Evolutionary conservation across 1,140 invertebrate genomes (phyloP).

Genomic region (Goniozus legneri): DNA sequence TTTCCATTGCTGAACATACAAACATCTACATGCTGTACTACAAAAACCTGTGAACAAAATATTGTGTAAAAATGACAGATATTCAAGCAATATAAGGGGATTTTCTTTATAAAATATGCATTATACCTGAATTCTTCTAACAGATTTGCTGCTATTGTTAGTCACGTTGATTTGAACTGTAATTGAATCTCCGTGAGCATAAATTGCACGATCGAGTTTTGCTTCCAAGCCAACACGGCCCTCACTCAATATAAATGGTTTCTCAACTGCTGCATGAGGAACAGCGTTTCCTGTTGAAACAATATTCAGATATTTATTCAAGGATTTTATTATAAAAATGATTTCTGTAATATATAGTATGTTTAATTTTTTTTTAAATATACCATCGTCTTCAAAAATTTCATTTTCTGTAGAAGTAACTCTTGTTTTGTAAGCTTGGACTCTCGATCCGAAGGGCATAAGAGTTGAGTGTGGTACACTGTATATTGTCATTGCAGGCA

Average conservation of each 20-base stretch:
- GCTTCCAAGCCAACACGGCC: slow-evolving; percentile 80
- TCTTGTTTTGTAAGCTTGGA: slow-evolving; percentile 20
- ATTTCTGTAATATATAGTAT: too few species aligned
- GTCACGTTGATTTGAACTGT: slow-evolving; percentile 81
- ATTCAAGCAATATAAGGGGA: not conserved
- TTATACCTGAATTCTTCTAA: slow-evolving; percentile 84
- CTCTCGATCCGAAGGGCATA: slow-evolving; percentile 6
- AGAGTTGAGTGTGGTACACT: slow-evolving; percentile 29
- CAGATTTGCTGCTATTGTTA: slow-evolving; percentile 94
- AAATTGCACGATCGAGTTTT: slow-evolving; percentile 88
- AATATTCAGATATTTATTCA: not conserved
- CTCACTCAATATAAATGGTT: slow-evolving; percentile 62
- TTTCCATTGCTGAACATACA: slow-evolving; percentile 99
- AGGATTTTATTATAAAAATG: too few species aligned
- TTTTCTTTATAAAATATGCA: not conserved
- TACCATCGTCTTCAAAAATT: slow-evolving; percentile 33
- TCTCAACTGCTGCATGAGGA: slow-evolving; percentile 56
- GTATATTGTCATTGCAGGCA: slow-evolving; percentile 42
- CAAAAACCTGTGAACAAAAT: slow-evolving; percentile 63
- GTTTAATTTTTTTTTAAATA: slow-evolving; percentile 8
- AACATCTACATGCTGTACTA: slow-evolving; percentile 96
- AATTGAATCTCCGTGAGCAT: slow-evolving; percentile 89
- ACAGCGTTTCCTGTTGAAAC: slow-evolving; percentile 32
- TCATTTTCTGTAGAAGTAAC: slow-evolving; percentile 26
- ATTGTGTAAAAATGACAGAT: not conserved